Percentiles rank a stretch among this genome's conserved stretches.
These are phyloP conservation scores for Labrus mixtus DNA, from an alignment of 2,113 vertebrate species.

Conservation along the genomic window DNA sequence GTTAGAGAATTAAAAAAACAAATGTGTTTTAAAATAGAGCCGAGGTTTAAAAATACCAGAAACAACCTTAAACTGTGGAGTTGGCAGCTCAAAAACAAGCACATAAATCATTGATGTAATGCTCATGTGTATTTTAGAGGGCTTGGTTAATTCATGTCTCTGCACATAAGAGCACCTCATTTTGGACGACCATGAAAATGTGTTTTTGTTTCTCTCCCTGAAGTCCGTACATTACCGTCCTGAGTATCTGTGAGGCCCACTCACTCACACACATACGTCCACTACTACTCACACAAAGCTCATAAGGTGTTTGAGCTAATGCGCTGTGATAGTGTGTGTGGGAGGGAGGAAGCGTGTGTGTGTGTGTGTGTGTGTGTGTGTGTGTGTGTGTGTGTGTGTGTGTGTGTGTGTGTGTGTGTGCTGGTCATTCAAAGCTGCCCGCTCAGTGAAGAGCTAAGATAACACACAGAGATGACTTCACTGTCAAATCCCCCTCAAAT, in stretches of 20 bases:
- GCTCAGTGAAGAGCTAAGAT: slow-evolving; percentile 17
- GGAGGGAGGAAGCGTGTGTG: slow-evolving; percentile 12
- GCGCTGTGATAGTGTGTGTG: slow-evolving; percentile 7
- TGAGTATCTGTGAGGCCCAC: no score
- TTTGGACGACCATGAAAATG: background rate
- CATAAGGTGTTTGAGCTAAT: slow-evolving; percentile 8
- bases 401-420: slow-evolving; percentile 14
- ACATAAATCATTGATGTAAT: background rate
- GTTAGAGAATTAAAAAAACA: no score
- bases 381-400: slow-evolving; percentile 19
- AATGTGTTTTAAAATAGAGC: background rate
- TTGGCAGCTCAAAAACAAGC: background rate
- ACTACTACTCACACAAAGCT: background rate
- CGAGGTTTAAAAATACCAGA: background rate
- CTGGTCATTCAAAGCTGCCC: slow-evolving; percentile 15
- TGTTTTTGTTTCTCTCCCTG: no score
- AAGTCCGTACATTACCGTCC: no score
- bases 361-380: slow-evolving; percentile 16
- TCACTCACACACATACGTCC: background rate
- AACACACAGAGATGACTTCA: slow-evolving; percentile 36
- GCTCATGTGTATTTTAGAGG: background rate
- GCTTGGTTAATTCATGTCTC: background rate
- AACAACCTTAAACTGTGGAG: background rate
- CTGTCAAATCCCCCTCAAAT: slow-evolving; percentile 26
- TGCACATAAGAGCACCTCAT: background rate